These are phyloP conservation scores for Drosophila bocqueti DNA, from an alignment of 1,140 invertebrate genomes.

Conservation along the genomic window DNA sequence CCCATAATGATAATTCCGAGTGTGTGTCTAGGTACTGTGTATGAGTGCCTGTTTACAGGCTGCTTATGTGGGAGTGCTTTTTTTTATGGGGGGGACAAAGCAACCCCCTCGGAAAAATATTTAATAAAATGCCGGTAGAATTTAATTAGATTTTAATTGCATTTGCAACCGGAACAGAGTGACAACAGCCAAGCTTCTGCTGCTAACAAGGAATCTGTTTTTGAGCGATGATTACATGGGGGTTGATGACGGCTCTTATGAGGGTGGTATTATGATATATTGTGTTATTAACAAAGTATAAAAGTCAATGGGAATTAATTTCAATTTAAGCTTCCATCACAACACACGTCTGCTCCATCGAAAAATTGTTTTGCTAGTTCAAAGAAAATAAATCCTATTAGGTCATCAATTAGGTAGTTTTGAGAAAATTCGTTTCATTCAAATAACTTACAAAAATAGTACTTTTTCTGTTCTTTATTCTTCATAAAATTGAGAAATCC, in stretches of 20 bases:
- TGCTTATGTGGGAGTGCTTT: constrained; percentile 55
- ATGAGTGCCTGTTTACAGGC: constrained; percentile 79
- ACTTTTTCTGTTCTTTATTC: neutral
- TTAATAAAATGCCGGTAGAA: constrained; percentile 79
- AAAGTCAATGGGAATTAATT: constrained; percentile 31
- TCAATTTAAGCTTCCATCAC: constrained; percentile 12
- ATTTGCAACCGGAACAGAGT: constrained; percentile 56
- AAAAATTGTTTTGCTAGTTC: neutral
- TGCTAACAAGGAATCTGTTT: constrained; percentile 44
- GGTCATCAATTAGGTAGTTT: neutral
- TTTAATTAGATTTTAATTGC: constrained; percentile 83
- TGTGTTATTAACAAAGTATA: constrained; percentile 36
- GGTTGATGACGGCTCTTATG: constrained; percentile 20
- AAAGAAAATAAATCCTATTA: neutral
- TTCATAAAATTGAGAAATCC: neutral
- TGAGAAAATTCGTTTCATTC: neutral
- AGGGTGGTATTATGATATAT: constrained; percentile 48
- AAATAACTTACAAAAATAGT: neutral
- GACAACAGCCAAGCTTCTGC: constrained; percentile 27
- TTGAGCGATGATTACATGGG: constrained; percentile 39
- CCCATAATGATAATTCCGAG: constrained; percentile 62
- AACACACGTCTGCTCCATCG: constrained; percentile 7
- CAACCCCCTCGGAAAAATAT: constrained; percentile 50
- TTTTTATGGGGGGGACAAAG: neutral
- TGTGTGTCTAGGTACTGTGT: constrained; percentile 54